Evolutionary conservation across 64 coral and sea anemone genomes (phyloP).

Genomic region (Catalaphyllia jardinei): DNA sequence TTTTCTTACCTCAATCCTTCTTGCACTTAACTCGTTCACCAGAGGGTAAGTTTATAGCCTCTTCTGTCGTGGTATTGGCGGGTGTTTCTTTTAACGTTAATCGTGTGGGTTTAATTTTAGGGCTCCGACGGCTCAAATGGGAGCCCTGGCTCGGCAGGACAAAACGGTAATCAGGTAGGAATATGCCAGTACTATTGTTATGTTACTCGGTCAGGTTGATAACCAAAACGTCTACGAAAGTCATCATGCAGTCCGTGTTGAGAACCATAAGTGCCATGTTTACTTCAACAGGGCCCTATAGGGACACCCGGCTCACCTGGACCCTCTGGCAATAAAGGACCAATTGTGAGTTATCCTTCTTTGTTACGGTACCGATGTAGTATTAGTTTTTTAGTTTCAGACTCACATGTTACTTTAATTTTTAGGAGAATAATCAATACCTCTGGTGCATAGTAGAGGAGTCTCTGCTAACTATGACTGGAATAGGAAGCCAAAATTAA

Average conservation of each 20-base stretch:
- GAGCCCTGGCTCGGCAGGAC: conserved; percentile 5
- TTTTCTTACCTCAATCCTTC: no score
- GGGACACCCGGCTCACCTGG: not conserved
- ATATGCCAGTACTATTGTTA: not conserved
- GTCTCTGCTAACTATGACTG: no score
- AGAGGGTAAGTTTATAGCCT: no score
- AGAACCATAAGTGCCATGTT: not conserved
- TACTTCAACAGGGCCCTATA: conserved; percentile 7
- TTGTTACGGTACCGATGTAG: not conserved
- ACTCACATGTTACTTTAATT: no score
- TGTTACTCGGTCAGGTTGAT: not conserved
- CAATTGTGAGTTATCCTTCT: not conserved
- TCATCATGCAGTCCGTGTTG: not conserved
- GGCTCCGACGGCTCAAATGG: not conserved
- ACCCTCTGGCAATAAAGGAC: conserved; percentile 24
- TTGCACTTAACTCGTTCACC: no score
- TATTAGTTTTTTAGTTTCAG: not conserved
- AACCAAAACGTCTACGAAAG: no score
- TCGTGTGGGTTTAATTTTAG: not conserved
- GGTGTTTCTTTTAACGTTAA: not conserved
- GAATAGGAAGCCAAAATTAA: no score
- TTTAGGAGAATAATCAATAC: no score
- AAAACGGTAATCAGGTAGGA: conserved; percentile 11
- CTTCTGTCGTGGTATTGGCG: no score
- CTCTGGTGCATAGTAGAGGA: no score